phyloP scores from a whole-genome alignment of 2,888 invertebrate genomes.

The Rhogogaster chlorosoma region DNA sequence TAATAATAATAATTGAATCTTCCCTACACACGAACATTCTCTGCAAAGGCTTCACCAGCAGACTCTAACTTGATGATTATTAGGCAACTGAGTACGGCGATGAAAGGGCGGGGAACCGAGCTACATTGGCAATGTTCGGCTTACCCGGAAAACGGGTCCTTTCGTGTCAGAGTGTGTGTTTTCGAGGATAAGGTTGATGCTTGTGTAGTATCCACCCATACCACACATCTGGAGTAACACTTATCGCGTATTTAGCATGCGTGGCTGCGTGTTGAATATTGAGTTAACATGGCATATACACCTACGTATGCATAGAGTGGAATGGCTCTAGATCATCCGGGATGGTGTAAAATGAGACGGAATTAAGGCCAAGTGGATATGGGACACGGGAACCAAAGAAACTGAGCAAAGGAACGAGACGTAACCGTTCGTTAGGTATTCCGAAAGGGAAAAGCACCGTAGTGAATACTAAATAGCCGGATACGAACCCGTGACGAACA shows the following conservation, averaged over 20 bases:
- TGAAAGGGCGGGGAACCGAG: background rate
- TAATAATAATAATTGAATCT: background rate
- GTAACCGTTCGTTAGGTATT: constrained; percentile 21
- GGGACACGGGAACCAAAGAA: background rate
- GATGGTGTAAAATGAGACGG: background rate
- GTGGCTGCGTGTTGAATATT: background rate
- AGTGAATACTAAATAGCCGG: constrained; percentile 28
- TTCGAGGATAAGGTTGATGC: background rate
- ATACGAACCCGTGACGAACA: background rate
- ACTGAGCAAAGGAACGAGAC: background rate
- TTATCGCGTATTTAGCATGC: background rate
- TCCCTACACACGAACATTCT: background rate
- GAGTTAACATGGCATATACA: background rate
- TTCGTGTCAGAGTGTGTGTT: background rate
- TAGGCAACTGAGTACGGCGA: background rate
- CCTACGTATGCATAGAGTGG: background rate
- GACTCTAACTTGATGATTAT: constrained; percentile 14
- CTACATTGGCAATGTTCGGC: constrained; percentile 4
- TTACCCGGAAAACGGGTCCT: constrained; percentile 21
- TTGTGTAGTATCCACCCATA: background rate
- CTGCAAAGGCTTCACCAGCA: background rate
- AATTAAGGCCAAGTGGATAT: background rate
- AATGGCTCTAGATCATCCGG: background rate
- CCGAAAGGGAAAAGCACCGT: background rate
- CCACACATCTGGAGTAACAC: background rate